Evolutionary conservation across 2,113 vertebrate genomes (phyloP), one percentile per base, ranked within the genome.

Genomic region (Aldabrachelys gigantea): DNA sequence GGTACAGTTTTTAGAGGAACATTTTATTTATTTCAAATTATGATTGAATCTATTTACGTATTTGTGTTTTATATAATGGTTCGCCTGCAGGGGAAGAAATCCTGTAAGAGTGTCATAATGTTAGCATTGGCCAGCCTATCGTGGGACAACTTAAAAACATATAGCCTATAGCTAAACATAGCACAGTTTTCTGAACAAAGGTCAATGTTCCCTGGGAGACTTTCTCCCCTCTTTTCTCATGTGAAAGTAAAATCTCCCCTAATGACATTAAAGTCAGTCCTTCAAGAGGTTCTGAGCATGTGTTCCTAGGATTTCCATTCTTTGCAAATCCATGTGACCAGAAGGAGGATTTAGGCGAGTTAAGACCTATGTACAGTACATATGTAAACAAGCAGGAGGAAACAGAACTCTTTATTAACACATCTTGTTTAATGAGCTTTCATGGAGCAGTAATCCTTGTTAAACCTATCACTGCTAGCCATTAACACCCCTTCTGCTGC

Each of bases 161-260:
- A 4, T 8, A 94, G n/a, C 22, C 69, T 21, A 17, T 4, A 91
- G 16, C 5, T 69, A 47, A 92, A 69, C 31, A 47, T 3, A 69
- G 0, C 5, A 11, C 19, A 69, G 41, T 10, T 53, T 56, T 86
- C 59, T 56, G 24, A 82, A 72, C 24, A 92, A 91, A 91, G 5
- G 44, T 11, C 50, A 75, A 41, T 11, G 50, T 22, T 80, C 57
- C 16, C 10, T 59, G 8, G 41, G n/a, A 89, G 72, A 9, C 3
- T 72, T 85, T 80, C 50, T 84, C 89, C 49, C 56, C 86, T 41
- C 54, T 92, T 95, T 91, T 82, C 29, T 59, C 7, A 31, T 83
- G 3, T 22, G 4, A 27, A 47, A 90, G 57, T 2, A 82, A 94
- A 94, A 57, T 76, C 87, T 85, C 19, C 5, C 31, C 24, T 83